These are phyloP conservation scores for Caenorhabditis sp. DNA, from an alignment of 2,888 invertebrate species.

Conservation along the genomic window DNA sequence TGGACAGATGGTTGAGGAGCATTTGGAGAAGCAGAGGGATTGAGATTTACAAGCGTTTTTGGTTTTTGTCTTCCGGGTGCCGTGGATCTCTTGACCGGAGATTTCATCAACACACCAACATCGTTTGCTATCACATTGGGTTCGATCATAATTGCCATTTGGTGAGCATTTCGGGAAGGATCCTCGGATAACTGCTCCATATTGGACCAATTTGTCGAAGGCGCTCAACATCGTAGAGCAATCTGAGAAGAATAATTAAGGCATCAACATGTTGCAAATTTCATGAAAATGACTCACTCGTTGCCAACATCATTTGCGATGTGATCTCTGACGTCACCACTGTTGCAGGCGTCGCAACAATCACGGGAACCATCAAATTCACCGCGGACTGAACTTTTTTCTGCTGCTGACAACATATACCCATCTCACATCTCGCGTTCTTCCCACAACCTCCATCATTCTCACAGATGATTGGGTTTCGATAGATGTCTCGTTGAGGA, in stretches of 20 bases:
- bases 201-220: constrained; percentile 27
- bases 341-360: constrained; percentile 8
- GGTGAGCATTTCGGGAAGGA: constrained; percentile 29
- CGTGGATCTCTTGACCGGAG: constrained; percentile 59
- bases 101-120: constrained; percentile 57
- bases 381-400: constrained; percentile 23
- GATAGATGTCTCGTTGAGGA: constrained; percentile 26
- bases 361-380: constrained; percentile 27
- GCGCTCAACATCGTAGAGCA: constrained; percentile 38
- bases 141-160: constrained; percentile 33
- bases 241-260: too few relatives aligned
- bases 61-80: constrained; percentile 50
- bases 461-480: constrained; percentile 30
- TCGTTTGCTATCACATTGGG: constrained; percentile 37
- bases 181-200: constrained; percentile 32
- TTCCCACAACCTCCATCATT: constrained; percentile 35
- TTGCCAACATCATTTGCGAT: constrained; percentile 18
- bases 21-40: constrained; percentile 34
- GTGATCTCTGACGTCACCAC: constrained; percentile 15
- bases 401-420: constrained; percentile 24
- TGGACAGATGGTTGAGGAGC: constrained; percentile 38
- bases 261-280: too few relatives aligned
- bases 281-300: constrained; percentile 9
- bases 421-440: constrained; percentile 23
- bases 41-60: constrained; percentile 37